Evolutionary conservation across 1,140 invertebrate species (phyloP), one percentile per base, ranked within the genome.

Genomic region (Ptiloglossa arizonensis): DNA sequence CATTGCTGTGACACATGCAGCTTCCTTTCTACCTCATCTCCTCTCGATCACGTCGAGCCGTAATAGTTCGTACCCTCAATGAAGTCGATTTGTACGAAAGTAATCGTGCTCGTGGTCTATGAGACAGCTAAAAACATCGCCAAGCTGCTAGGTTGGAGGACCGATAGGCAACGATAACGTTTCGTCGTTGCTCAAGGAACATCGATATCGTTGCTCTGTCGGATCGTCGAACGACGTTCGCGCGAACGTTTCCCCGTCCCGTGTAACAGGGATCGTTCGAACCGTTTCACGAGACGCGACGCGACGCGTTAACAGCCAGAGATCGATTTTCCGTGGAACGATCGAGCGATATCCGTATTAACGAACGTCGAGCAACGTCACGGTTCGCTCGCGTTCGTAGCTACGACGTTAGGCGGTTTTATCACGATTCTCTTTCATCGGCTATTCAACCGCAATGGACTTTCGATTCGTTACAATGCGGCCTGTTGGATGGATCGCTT

Each of bases 1-100:
- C 75, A 79, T 78, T 82, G 76, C 56, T 73, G 81, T 80, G 73
- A 76, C 85, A 68, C 86, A 87, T 86, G 86, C 85, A 87, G 73
- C 48, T 48, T 78, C 72, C 54, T 72, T 70, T 68, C 77, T 80
- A 75, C 72, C 75, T 73, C n/a, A n/a, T n/a, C 71, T 59, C 69
- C 64, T 11, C 69, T 77, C 73, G 78, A 67, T 63, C 59, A 73
- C 48, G 70, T 72, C 80, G 62, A 35, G 46, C 48, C 56, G 50
- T 24, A 63, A 32, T 17, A 9, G 27, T 24, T 66, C 32, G 48
- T 54, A 41, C 48, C 22, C 35, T 3, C 17, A n/a, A 13, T n/a
- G 27, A 27, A 22, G 29, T 38, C 79, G 70, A 66, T 32, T n/a
- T 41, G 41, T 46, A 48, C 38, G 46, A 63, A 27, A 64, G 41